Percentiles rank a stretch among this genome's conserved stretches.
Evolutionary conservation across 2,888 invertebrate genomes (phyloP).

Genomic region (Orthosia gracilis): DNA sequence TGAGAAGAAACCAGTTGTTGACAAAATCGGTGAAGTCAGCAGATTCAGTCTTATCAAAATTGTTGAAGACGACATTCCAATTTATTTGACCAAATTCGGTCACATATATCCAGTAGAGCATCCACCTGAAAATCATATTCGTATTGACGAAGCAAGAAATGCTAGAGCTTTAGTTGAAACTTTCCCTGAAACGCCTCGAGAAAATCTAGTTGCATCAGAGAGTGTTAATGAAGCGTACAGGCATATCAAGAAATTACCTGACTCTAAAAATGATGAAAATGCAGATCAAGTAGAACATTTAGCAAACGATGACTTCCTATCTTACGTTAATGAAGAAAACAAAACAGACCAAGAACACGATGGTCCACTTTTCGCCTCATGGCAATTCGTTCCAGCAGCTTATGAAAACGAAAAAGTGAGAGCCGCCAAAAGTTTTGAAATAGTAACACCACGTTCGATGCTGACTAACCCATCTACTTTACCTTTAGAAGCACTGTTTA

Average conservation of each 20-base stretch:
- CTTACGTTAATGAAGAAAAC: constrained; percentile 85
- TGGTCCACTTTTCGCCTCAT: constrained; percentile 74
- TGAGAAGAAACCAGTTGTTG: constrained; percentile 92
- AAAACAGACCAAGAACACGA: constrained; percentile 76
- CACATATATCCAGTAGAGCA: constrained; percentile 89
- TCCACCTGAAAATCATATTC: constrained; percentile 87
- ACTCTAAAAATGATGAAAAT: constrained; percentile 59
- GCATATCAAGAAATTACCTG: constrained; percentile 78
- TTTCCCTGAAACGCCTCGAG: constrained; percentile 83
- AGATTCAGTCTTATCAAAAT: constrained; percentile 93
- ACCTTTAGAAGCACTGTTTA: constrained; percentile 93
- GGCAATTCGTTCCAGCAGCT: constrained; percentile 89
- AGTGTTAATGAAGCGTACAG: constrained; percentile 89
- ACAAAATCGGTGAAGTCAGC: constrained; percentile 94
- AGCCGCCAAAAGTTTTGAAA: constrained; percentile 80
- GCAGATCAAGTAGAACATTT: constrained; percentile 77
- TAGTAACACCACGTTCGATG: constrained; percentile 83
- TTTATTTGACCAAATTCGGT: constrained; percentile 87
- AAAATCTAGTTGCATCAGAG: constrained; percentile 88
- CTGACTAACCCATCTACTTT: constrained; percentile 92
- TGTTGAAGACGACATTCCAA: constrained; percentile 91
- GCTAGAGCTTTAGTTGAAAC: constrained; percentile 84
- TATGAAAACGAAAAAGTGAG: constrained; percentile 84
- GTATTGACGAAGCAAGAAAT: constrained; percentile 89
- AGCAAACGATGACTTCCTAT: constrained; percentile 82